Evolutionary conservation across 2,888 invertebrate genomes (phyloP).

Genomic region (Synanthedon andrenaeformis): DNA sequence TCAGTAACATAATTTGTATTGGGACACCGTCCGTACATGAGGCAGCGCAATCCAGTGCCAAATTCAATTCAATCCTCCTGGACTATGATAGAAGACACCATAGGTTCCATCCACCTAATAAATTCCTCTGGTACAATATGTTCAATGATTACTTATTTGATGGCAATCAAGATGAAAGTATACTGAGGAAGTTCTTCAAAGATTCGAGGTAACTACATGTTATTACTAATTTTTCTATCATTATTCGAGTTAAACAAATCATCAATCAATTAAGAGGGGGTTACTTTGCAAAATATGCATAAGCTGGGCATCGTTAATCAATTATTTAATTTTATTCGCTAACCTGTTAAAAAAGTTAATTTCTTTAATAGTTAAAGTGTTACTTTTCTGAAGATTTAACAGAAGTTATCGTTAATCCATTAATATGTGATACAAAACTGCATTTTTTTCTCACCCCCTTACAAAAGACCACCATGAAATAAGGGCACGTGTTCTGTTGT

Average conservation of each 20-base stretch:
- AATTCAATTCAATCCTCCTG: constrained; percentile 74
- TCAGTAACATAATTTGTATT: constrained; percentile 83
- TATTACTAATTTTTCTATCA: not conserved
- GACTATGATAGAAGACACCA: constrained; percentile 85
- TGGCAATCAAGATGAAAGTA: constrained; percentile 60
- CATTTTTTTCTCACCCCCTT: no score
- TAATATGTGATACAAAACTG: no score
- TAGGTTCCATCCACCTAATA: constrained; percentile 72
- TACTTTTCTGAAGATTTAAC: no score
- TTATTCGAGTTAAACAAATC: constrained; percentile 10
- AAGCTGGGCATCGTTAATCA: constrained; percentile 1
- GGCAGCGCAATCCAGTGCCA: constrained; percentile 53
- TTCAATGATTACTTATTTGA: constrained; percentile 91
- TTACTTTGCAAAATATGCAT: not conserved
- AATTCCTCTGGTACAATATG: constrained; percentile 88
- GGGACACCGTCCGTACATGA: constrained; percentile 88
- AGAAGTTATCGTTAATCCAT: no score
- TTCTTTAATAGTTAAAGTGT: no score
- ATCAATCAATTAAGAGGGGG: no score
- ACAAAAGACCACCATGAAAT: no score
- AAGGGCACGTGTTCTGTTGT: no score
- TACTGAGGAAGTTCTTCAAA: constrained; percentile 74
- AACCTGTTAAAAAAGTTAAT: not conserved
- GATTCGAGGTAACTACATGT: constrained; percentile 56
- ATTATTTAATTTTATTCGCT: constrained; percentile 1